Evolutionary conservation across 2,797 vertebrate species (phyloP).

Genomic region (Malurus splendens): DNA sequence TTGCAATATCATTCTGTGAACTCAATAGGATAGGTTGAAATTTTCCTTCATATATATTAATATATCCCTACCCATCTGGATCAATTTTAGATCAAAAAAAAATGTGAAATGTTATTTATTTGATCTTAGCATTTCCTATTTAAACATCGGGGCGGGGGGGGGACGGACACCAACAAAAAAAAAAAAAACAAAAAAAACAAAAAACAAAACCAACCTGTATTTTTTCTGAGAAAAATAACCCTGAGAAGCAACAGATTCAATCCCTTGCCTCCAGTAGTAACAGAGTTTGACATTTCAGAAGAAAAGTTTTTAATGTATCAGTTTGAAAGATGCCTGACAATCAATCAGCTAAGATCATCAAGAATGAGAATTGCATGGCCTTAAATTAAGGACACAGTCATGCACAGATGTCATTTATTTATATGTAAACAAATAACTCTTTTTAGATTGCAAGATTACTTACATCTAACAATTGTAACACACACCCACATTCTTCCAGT

Average conservation of each 20-base stretch:
- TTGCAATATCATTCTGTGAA: not conserved
- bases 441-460: not conserved
- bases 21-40: not conserved
- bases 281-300: not conserved
- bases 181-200: no score
- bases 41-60: not conserved
- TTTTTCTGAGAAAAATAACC: not conserved
- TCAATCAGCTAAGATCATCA: not conserved
- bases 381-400: not conserved
- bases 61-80: not conserved
- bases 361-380: not conserved
- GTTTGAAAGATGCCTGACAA: not conserved
- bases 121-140: not conserved
- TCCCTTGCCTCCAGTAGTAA: not conserved
- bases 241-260: not conserved
- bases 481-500: not conserved
- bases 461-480: not conserved
- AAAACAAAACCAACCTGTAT: no score
- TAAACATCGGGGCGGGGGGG: not conserved
- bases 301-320: not conserved
- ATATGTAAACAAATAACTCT: not conserved
- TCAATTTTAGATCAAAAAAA: not conserved
- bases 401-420: not conserved
- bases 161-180: no score
- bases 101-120: not conserved